These are phyloP conservation scores for Tauraco hartlaubi DNA, from an alignment of 2,797 vertebrate species.

Conservation along the genomic window DNA sequence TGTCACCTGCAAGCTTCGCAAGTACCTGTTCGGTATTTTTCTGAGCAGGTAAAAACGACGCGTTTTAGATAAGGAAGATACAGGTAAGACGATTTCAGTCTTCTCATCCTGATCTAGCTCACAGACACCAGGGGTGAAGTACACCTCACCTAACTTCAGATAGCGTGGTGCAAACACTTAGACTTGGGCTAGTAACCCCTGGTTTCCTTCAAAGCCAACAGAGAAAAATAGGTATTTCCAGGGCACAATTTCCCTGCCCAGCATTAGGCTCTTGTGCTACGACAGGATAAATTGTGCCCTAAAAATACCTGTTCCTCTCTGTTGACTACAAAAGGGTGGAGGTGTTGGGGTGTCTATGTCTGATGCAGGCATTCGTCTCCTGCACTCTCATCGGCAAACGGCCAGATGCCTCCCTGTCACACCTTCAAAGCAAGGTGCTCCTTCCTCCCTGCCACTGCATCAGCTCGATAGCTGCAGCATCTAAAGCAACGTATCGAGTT, in stretches of 20 bases:
- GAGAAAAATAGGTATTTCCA: not conserved
- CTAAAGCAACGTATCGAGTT: not conserved
- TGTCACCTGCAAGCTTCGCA: not conserved
- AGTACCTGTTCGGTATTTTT: not conserved
- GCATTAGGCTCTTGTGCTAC: not conserved
- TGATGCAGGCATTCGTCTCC: not conserved
- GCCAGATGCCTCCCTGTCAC: accelerated
- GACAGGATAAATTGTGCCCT: accelerated
- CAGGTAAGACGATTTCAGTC: not conserved
- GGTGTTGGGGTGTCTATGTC: accelerated
- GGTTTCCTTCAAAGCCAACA: not conserved
- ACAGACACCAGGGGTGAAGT: not conserved
- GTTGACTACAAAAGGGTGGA: not conserved
- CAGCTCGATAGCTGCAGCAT: not conserved
- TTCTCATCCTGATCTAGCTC: not conserved
- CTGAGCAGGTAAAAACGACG: not conserved
- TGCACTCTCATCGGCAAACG: accelerated
- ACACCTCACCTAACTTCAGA: not conserved
- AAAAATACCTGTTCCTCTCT: not conserved
- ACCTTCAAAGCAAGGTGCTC: accelerated
- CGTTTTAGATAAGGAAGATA: not conserved
- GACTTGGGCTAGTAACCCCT: not conserved
- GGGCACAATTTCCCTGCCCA: not conserved
- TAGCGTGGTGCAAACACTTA: not conserved
- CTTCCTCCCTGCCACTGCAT: not conserved